Base-by-base conservation (phyloP, 2,113 vertebrate species). In the Nibea coibor region DNA sequence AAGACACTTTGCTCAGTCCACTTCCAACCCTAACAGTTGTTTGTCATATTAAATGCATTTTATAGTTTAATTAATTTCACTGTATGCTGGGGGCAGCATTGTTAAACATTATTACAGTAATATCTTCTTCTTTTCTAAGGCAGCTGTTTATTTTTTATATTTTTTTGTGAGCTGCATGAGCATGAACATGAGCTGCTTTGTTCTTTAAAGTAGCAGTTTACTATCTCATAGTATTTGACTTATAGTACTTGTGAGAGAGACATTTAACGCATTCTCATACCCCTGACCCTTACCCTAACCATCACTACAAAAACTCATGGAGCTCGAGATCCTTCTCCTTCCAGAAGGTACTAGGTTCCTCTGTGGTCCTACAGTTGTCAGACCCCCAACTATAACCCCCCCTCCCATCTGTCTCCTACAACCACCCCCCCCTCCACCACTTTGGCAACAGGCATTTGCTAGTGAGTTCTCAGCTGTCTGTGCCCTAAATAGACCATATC, bases 401-500 rank as follows among this genome's bases (percentile, higher is more conserved):
- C 1, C n/a, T n/a, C 50, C 20, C 19, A 72, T 35, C 35, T 39
- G 35, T 39, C 50, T 39, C 59, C 50, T 81, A 48, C 63, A 74
- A 58, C 43, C 24, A 26, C 24, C 24, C 45, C 87, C 77, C 73
- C 72, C 87, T 28, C 84, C 78, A 9, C 64, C 71, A 80, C 59
- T 81, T 81, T 72, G 76, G 64, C 69, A 84, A 85, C 86, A 85
- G 82, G 89, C 94, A 94, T 94, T 94, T 94, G 89, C 92, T 91
- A 43, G 89, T 84, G 74, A 87, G 87, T 92, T 93, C 93, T 95
- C 95, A 96, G 94, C 95, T 96, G 95, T 95, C 84, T 82, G 72
- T 78, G 89, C 94, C 92, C 83, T 91, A 95, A 96, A 95, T 95
- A 95, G 92, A 92, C 78, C 78, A 88, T 86, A 94, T 93, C 91